These are phyloP conservation scores for Panagrolaimus sp. DNA, from an alignment of 1,140 invertebrate species.

Conservation along the genomic window DNA sequence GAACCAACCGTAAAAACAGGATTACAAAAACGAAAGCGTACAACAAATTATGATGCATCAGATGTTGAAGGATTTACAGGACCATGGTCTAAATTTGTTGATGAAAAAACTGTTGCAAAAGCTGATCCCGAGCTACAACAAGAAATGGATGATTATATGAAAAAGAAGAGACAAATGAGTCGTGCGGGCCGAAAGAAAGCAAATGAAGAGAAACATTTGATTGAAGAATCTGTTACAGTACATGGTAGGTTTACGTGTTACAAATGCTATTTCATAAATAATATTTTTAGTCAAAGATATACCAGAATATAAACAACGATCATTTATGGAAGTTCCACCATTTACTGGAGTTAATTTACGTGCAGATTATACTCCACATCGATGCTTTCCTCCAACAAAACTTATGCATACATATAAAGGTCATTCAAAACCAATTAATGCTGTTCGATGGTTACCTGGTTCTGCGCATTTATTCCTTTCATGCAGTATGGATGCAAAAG, in stretches of 20 bases:
- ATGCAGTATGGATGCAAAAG: slow-evolving; percentile 86
- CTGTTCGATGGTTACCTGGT: slow-evolving; percentile 87
- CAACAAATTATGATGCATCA: slow-evolving; percentile 78
- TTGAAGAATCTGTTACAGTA: slow-evolving; percentile 84
- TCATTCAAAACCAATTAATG: slow-evolving; percentile 92
- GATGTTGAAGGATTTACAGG: slow-evolving; percentile 81
- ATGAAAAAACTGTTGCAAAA: slow-evolving; percentile 79
- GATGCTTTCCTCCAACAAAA: slow-evolving; percentile 93
- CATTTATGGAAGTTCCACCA: slow-evolving; percentile 85
- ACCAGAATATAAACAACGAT: slow-evolving; percentile 90
- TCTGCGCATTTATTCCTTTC: slow-evolving; percentile 91
- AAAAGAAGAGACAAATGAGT: slow-evolving; percentile 48
- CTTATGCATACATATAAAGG: slow-evolving; percentile 93
- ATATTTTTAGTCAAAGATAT: slow-evolving; percentile 76
- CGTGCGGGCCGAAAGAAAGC: slow-evolving; percentile 40
- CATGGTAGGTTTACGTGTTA: slow-evolving; percentile 70
- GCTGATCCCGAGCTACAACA: slow-evolving; percentile 82
- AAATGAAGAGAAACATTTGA: slow-evolving; percentile 39
- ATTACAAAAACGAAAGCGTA: slow-evolving; percentile 76
- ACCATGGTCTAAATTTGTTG: slow-evolving; percentile 88
- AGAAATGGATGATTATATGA: slow-evolving; percentile 82
- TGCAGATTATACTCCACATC: slow-evolving; percentile 81
- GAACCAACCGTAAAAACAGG: slow-evolving; percentile 53
- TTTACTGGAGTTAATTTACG: slow-evolving; percentile 90
- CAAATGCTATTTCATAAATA: slow-evolving; percentile 21